Conservation (phyloP, 2,888 invertebrate species). For the Drosophila ezoana region DNA sequence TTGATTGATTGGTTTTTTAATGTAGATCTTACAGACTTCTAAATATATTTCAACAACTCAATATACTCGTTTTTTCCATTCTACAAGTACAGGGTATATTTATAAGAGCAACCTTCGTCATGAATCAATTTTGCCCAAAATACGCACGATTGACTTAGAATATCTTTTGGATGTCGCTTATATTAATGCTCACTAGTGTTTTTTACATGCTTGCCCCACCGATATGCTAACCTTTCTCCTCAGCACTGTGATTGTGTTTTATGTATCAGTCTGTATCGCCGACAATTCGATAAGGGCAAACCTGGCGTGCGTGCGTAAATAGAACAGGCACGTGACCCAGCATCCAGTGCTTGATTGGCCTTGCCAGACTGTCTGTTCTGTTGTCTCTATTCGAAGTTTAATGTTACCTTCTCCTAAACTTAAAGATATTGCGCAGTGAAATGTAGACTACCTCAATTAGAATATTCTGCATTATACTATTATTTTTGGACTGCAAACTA, state of each 20-base stretch:
- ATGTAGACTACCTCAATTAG: background rate
- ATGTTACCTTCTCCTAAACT: background rate
- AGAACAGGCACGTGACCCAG: conserved; percentile 42
- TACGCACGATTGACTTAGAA: conserved; percentile 41
- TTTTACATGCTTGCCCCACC: background rate
- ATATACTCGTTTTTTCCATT: background rate
- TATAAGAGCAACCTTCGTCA: background rate
- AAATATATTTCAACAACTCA: background rate
- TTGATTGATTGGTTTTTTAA: too few relatives aligned
- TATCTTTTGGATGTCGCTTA: conserved; percentile 3
- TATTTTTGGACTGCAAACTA: too few relatives aligned
- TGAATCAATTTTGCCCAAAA: conserved; percentile 25
- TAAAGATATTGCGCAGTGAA: background rate
- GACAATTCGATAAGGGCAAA: conserved; percentile 15
- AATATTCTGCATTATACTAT: too few relatives aligned
- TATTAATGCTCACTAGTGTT: background rate
- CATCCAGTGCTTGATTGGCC: conserved; percentile 32
- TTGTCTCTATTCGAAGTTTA: background rate
- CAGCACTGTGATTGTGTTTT: conserved; percentile 10
- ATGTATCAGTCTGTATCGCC: conserved; percentile 10
- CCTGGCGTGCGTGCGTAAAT: conserved; percentile 54
- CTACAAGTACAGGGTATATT: background rate
- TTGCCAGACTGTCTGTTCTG: background rate
- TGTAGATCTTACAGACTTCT: too few relatives aligned
- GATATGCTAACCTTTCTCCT: conserved; percentile 12